Conservation (phyloP, 1,140 invertebrate species). For the Hyphantria cunea region DNA sequence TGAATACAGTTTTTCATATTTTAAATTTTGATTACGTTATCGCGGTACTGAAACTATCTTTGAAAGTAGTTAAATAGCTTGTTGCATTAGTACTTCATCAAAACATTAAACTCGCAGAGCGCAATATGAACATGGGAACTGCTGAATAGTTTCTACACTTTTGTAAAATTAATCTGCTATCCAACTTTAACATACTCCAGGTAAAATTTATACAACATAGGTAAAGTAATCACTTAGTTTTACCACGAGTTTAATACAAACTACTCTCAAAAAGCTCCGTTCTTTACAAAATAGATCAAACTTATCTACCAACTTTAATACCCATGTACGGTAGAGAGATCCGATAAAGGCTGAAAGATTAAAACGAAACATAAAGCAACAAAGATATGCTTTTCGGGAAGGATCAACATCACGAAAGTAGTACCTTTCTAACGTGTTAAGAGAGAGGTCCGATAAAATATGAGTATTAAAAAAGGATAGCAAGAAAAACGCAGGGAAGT, state of each 20-base stretch:
- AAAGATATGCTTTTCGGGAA: too few species aligned
- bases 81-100: too few species aligned
- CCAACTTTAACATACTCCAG: slow-evolving; percentile 8
- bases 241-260: slow-evolving; percentile 19
- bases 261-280: slow-evolving; percentile 15
- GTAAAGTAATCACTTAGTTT: slow-evolving; percentile 24
- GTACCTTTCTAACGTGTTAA: too few species aligned
- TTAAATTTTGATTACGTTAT: too few species aligned
- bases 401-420: too few species aligned
- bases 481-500: neutral
- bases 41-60: too few species aligned
- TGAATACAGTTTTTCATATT: too few species aligned
- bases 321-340: neutral
- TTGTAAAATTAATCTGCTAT: neutral
- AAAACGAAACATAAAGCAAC: neutral
- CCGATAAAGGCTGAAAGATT: neutral
- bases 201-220: slow-evolving; percentile 20
- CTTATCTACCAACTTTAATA: too few species aligned
- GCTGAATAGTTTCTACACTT: too few species aligned
- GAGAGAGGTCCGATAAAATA: neutral
- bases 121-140: too few species aligned
- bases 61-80: too few species aligned
- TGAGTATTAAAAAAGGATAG: neutral
- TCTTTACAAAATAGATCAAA: slow-evolving; percentile 21
- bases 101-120: too few species aligned